Evolutionary conservation across 2,113 vertebrate species (phyloP).

Genomic region (Sminthopsis crassicaudata): DNA sequence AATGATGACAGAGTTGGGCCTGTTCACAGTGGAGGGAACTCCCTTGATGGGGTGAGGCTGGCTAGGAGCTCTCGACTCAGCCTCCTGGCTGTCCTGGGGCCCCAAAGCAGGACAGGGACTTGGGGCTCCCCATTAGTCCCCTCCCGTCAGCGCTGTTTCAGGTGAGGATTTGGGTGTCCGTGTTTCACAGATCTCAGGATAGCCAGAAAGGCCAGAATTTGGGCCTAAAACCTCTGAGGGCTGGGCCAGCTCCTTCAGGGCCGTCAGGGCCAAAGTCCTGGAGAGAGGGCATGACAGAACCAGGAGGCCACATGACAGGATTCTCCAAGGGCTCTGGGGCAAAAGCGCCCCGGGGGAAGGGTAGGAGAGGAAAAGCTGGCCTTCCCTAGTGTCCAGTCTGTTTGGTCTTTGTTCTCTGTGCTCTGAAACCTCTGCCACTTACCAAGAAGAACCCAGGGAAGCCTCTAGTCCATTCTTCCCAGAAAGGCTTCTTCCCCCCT

Average conservation of each 20-base stretch:
- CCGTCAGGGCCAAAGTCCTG: not conserved
- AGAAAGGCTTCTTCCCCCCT: not conserved
- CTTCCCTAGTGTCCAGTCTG: not conserved
- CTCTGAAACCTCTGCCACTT: no score
- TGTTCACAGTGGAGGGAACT: not conserved
- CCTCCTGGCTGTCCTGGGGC: not conserved
- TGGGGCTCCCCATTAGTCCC: not conserved
- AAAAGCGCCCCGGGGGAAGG: not conserved
- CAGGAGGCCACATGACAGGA: accelerated
- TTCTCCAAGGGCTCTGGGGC: not conserved
- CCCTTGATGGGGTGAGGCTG: not conserved
- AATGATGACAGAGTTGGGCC: not conserved
- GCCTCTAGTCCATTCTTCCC: not conserved
- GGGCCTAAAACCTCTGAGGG: not conserved
- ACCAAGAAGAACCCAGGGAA: no score
- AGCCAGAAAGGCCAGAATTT: not conserved
- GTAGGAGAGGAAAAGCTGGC: not conserved
- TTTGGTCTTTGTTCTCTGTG: not conserved
- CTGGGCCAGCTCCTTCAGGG: not conserved
- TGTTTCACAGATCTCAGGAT: not conserved
- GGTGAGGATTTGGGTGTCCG: no score
- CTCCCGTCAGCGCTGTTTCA: not conserved
- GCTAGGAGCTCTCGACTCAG: not conserved
- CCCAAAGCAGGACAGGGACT: not conserved
- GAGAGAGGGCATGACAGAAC: not conserved